Conservation (phyloP, 2,888 invertebrate genomes). For the Aelia acuminata region DNA sequence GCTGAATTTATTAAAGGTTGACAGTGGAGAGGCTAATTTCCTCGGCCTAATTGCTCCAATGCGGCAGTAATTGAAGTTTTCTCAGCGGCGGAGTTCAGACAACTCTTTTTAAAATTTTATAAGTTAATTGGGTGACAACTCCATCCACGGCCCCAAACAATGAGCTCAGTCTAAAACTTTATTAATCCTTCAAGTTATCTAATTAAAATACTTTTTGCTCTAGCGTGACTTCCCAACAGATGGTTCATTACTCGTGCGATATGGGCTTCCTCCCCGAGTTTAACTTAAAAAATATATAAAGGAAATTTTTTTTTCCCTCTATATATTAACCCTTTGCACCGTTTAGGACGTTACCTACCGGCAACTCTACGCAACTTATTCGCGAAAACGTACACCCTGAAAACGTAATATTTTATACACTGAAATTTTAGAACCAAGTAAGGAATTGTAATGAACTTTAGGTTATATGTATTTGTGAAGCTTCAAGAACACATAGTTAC, state of each 20-base stretch:
- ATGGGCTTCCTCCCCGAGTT: too few relatives aligned
- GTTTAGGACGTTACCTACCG: too few relatives aligned
- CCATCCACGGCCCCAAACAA: not conserved
- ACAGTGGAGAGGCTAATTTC: not conserved
- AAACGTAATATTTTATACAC: too few relatives aligned
- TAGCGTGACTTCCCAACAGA: not conserved
- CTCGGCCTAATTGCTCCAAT: not conserved
- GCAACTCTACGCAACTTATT: too few relatives aligned
- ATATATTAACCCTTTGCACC: too few relatives aligned
- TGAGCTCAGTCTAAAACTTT: not conserved
- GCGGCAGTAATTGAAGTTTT: conserved; percentile 28
- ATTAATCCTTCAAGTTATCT: conserved; percentile 23
- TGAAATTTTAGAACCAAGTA: too few relatives aligned
- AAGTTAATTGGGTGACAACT: conserved; percentile 24
- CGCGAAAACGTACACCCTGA: too few relatives aligned
- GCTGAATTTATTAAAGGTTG: not conserved
- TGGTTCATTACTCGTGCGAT: not conserved
- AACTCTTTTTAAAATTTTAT: not conserved
- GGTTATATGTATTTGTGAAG: too few relatives aligned
- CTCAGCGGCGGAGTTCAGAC: not conserved
- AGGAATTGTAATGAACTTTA: too few relatives aligned
- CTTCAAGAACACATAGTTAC: too few relatives aligned
- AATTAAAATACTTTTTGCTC: conserved; percentile 10
- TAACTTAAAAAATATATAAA: too few relatives aligned
- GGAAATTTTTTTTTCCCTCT: too few relatives aligned